Percentiles rank a stretch among this genome's conserved stretches.
Evolutionary conservation across 2,888 invertebrate genomes (phyloP).

Genomic region (Diploptera punctata): DNA sequence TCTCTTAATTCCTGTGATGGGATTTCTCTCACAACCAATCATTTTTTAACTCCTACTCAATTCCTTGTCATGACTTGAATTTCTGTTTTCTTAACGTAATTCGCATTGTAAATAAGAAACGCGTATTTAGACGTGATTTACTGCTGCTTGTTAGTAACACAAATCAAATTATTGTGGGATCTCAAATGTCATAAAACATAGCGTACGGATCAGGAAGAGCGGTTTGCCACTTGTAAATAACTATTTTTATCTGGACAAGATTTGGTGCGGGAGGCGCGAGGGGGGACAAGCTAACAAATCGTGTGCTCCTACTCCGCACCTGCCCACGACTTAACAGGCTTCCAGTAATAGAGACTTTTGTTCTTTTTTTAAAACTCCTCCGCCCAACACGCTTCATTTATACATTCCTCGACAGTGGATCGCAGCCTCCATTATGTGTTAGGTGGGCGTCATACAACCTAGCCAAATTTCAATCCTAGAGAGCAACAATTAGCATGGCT

Average conservation of each 20-base stretch:
- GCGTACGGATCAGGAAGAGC: background rate
- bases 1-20: too few species aligned
- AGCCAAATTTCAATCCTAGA: background rate
- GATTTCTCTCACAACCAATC: too few species aligned
- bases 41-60: too few species aligned
- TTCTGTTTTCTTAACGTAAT: too few species aligned
- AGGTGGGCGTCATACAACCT: background rate
- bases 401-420: slow-evolving; percentile 16
- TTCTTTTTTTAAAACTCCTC: slow-evolving; percentile 14
- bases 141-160: too few species aligned
- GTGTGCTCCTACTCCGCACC: slow-evolving; percentile 19
- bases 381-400: slow-evolving; percentile 26
- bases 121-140: too few species aligned
- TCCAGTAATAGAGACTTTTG: slow-evolving; percentile 28
- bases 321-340: slow-evolving; percentile 25
- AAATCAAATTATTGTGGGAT: background rate
- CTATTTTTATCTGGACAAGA: slow-evolving; percentile 11
- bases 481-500: background rate
- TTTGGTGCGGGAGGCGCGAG: background rate
- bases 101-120: too few species aligned
- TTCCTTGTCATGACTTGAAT: too few species aligned
- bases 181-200: background rate
- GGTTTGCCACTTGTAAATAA: slow-evolving; percentile 1
- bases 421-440: background rate
- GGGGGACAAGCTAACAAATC: slow-evolving; percentile 27